A percentile compares a stretch with the other conserved stretches of the same genome.
Evolutionary conservation across 2,797 vertebrate species (phyloP).

Genomic region (Crocidura indochinensis): DNA sequence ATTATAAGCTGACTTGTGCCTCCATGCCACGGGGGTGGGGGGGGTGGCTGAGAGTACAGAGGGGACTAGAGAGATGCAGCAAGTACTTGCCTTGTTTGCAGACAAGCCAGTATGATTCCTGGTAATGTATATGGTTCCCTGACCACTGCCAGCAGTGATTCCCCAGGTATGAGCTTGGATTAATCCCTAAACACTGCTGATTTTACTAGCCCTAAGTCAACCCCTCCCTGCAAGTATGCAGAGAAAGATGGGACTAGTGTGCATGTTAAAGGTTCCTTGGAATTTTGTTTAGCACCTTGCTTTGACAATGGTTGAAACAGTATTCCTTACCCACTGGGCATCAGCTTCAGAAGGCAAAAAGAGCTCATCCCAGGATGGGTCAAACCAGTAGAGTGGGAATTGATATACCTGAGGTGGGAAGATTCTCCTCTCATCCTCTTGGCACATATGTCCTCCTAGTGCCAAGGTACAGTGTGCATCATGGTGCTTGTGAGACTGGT

Average conservation of each 20-base stretch:
- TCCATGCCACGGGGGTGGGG: neutral
- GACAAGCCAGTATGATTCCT: no score
- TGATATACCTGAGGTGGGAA: neutral
- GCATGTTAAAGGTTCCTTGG: slow-evolving; percentile 31
- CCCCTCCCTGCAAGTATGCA: neutral
- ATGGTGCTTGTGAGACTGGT: no score
- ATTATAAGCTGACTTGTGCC: slow-evolving; percentile 34
- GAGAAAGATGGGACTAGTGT: neutral
- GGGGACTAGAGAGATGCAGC: no score
- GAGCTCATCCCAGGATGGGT: neutral
- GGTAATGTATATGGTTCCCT: no score
- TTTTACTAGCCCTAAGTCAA: no score
- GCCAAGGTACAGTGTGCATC: neutral
- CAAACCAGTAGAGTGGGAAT: neutral
- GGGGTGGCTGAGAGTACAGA: no score
- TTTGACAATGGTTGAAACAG: slow-evolving; percentile 26
- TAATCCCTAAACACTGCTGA: no score
- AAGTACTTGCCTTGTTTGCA: no score
- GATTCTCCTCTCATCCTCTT: neutral
- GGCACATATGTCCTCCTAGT: neutral
- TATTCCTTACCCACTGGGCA: neutral
- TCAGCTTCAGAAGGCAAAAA: neutral
- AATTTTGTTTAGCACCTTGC: slow-evolving; percentile 6
- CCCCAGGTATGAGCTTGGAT: no score
- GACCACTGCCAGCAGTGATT: no score